Percentiles rank a stretch among this genome's conserved stretches.
Conservation (phyloP, 2,113 vertebrate species). For the Gymnocephalus cernua region DNA sequence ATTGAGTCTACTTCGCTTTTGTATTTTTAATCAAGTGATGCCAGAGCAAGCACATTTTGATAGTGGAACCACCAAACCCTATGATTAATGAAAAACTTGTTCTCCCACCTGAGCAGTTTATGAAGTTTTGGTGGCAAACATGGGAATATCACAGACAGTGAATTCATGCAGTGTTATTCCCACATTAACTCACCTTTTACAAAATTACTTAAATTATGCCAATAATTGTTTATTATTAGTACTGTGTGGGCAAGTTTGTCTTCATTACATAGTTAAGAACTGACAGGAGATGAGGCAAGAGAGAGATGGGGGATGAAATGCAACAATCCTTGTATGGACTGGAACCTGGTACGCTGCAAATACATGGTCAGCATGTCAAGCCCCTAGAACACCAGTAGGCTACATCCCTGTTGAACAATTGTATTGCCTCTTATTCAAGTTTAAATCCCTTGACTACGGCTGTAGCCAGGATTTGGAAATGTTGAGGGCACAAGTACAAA, state of each 20-base stretch:
- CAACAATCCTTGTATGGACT: background rate
- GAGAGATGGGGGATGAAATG: background rate
- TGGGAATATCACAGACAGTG: background rate
- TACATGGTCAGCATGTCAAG: background rate
- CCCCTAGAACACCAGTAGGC: background rate
- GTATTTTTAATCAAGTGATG: background rate
- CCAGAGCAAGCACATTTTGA: background rate
- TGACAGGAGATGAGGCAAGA: background rate
- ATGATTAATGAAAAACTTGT: background rate
- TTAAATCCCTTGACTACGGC: background rate
- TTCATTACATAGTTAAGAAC: background rate
- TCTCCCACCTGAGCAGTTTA: background rate
- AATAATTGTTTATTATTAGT: too few species aligned
- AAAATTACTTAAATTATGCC: too few species aligned
- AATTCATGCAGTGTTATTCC: too few species aligned
- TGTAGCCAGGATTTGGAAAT: background rate
- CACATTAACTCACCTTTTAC: too few species aligned
- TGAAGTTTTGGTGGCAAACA: background rate
- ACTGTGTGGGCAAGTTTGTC: background rate
- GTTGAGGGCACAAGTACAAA: background rate
- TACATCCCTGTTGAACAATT: background rate
- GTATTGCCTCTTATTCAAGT: background rate
- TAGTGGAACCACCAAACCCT: background rate
- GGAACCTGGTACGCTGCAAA: background rate
- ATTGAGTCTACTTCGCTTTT: too few species aligned